Evolutionary conservation across 2,888 invertebrate species (phyloP).

Genomic region (Rhagonycha fulva): DNA sequence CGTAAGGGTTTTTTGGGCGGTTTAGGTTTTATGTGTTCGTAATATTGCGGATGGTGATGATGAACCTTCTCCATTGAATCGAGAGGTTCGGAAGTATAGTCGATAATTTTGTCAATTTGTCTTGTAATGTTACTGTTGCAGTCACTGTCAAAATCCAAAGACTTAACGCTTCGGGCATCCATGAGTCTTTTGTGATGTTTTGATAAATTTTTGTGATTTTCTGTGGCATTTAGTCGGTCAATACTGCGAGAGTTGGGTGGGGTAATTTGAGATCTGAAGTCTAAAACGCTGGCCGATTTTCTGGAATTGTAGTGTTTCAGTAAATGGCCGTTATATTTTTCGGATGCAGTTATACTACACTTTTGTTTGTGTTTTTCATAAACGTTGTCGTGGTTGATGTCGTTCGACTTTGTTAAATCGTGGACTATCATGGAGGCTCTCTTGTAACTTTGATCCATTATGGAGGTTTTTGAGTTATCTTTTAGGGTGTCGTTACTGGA

Average conservation of each 20-base stretch:
- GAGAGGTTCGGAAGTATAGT: conserved; percentile 64
- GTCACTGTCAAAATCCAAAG: conserved; percentile 80
- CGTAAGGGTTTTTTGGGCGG: conserved; percentile 86
- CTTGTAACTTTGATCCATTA: conserved; percentile 53
- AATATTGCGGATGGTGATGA: conserved; percentile 39
- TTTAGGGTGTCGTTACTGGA: conserved; percentile 55
- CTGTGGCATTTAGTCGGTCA: conserved; percentile 52
- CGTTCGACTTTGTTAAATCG: conserved; percentile 47
- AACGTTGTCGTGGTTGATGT: conserved; percentile 37
- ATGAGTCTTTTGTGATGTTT: conserved; percentile 38
- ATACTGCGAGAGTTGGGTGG: conserved; percentile 53
- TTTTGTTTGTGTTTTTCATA: conserved; percentile 53
- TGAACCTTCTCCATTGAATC: conserved; percentile 58
- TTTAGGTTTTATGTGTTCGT: conserved; percentile 59
- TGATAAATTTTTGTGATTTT: conserved; percentile 49
- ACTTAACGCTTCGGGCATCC: conserved; percentile 68
- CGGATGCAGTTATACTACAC: conserved; percentile 51
- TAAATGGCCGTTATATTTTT: conserved; percentile 52
- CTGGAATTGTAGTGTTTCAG: conserved; percentile 57
- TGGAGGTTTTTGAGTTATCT: conserved; percentile 33
- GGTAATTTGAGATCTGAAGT: conserved; percentile 58
- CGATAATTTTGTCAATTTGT: conserved; percentile 47
- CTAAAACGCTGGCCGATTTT: conserved; percentile 62
- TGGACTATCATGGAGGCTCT: conserved; percentile 54
- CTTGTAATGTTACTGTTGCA: conserved; percentile 38